Base-by-base conservation (phyloP, 1,140 invertebrate species). In the Drosophila pruinosa region DNA sequence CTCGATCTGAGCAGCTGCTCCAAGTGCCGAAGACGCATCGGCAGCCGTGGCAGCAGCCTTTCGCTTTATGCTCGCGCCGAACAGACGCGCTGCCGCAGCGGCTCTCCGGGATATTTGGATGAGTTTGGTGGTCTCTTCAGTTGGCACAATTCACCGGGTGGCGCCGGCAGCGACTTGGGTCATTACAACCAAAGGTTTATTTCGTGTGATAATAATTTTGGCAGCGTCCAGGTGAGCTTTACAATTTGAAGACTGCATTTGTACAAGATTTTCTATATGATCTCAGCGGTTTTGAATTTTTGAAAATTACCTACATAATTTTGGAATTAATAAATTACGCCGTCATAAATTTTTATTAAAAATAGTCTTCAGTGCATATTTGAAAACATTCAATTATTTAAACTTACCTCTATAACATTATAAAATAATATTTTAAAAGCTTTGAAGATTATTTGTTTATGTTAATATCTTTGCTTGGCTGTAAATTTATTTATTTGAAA, bases 151-250 rank as follows among this genome's bases (percentile, higher is more conserved):
- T 14, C 63, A n/a, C 26, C 45, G 12, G 50, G 38, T 63, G 63
- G 50, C 28, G 57, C 59, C 50, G 61, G 50, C 21, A 56, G 59
- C 19, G 56, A 71, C 21, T 26, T 75, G 19, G 56, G 17, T 43
- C 64, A 56, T 36, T 74, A 58, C 43, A 80, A 85, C 75, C 78
- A 82, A 89, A 82, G 78, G 63, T 78, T 82, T 59, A 71, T 72
- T 79, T 79, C 69, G 72, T 88, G 83, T 89, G 83, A 88, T 82
- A 89, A 82, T 73, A 86, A 77, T 77, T 79, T 72, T 34, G 70
- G 62, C 75, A 69, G 72, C 56, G 36, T 73, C 38, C 78, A 82
- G 78, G 83, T 88, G 5, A 77, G 61, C 26, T 7, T 15, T 38
- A 10, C 0, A 19, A 31, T 15, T 38, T 21, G 8, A 4, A 2